Evolutionary conservation across 2,888 invertebrate species (phyloP), one percentile per base, ranked within the genome.

Genomic region (Seladonia tumulorum): DNA sequence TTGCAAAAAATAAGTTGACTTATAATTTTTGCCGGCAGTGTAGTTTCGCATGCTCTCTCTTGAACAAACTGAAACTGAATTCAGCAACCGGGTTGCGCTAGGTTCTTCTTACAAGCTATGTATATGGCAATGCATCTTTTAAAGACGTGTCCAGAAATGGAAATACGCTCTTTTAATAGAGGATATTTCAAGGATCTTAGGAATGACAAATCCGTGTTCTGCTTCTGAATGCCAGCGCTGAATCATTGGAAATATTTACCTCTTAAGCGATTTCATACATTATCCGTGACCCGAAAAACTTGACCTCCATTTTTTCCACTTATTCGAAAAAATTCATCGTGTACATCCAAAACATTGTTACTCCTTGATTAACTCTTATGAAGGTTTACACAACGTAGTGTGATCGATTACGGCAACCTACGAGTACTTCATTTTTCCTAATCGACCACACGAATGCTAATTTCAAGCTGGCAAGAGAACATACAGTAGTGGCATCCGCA

Each of bases 261-360:
- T 68, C 22, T 68, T 39, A 39, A 68, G 35, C 4, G 22, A 35
- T 68, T 35, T 68, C 39, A 22, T 68, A 29, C 63, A 29, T 29
- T 63, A 29, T 29, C 68, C 68, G 39, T 68, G 68, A 68, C 68
- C 68, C 39, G 10, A 68, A 68, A 39, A 68, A 68, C 68, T 18
- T 68, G 39, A 22, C 39, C 18, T 68, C 18, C 63, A 16, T 29
- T 66, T n/a, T n/a, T n/a, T 39, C 10, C 35, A 8, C 39, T 68
- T 68, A 39, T 39, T 68, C 18, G 10, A 35, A 22, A 63, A 68
- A 2, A 60, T 35, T 18, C 14, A 29, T 16, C 66, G 66, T 66
- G 14, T 35, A 16, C 29, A 29, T 35, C 29, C 35, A 29, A 35
- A 66, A 66, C 29, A 66, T 66, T 16, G 35, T 29, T 66, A 18